Base-by-base conservation (phyloP, 1,140 invertebrate species). In the Diploscapter pachys region DNA sequence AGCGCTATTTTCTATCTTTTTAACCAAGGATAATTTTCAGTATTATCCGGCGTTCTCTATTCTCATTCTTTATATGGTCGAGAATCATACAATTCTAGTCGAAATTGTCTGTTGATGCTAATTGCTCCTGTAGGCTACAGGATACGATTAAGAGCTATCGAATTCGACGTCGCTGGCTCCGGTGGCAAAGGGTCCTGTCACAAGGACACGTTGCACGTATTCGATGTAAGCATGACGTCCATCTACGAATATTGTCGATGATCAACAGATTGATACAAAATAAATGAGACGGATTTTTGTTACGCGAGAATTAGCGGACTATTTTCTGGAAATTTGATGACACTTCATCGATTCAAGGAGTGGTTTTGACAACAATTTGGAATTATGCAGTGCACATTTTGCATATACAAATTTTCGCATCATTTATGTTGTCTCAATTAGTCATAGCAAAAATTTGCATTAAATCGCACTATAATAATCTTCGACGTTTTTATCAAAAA, bases 141-240 rank as follows among this genome's bases (percentile, higher is more conserved):
- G n/a, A 78, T 78, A 53, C 75, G 77, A 6, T 64, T 78, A 2
- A 50, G 76, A 59, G 77, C 76, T 4, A n/a, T 78, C 4, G 71
- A 78, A 51, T 78, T 78, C 54, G 73, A 78, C 55, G 77, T 78
- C 49, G 71, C 70, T 55, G 75, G 77, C 5, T 59, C 63, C 4
- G 64, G 62, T 13, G 62, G 65, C 49, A 31, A 31, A 31, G 31
- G 31, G 31, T 73, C 51, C 31, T 78, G 77, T 65, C 71, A 78
- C 49, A 78, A 78, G 51, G 77, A 78, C 50, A 74, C 77, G 31
- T 57, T 78, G 4, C 77, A 78, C 54, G 68, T 78, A n/a, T 78
- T 78, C 68, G 75, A 78, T 55, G 76, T 76, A 77, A 77, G 74
- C 48, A 31, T 31, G 31, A 31, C 31, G 31, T 31, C 31, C 31